Base-by-base conservation (phyloP, 2,888 invertebrate genomes). In the Xanthorhoe designata region DNA sequence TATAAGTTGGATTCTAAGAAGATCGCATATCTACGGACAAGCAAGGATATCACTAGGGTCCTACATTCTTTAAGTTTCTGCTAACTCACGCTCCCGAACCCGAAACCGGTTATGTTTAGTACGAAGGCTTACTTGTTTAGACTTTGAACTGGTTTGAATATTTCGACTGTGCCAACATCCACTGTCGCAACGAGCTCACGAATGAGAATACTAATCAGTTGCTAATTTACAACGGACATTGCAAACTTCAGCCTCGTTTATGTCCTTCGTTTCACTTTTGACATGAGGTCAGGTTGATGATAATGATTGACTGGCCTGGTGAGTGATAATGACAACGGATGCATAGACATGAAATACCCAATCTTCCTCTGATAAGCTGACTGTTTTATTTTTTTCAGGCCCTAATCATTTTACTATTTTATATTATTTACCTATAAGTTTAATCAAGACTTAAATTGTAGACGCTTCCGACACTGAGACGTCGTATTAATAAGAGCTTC, bases 151-250 rank as follows among this genome's bases (percentile, higher is more conserved):
- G 59, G 53, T 64, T 57, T 15, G 45, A n/a, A 32, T 38, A 67
- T 71, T 70, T 73, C 68, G 71, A 69, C 75, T 77, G 74, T 65
- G 69, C 77, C 73, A 78, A 78, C 71, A 78, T 76, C 76, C 76
- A 77, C 69, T 71, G 71, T 72, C 74, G 83, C 76, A 82, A 81
- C 70, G 61, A 74, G 74, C 75, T 77, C 74, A 73, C 70, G 64
- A 72, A 73, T 68, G 38, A 71, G 73, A 68, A 74, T 70, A 70
- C 54, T 68, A 68, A 73, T 49, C 47, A 67, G 71, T 56, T 58
- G 62, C 61, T 52, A 61, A 67, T 69, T 56, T 55, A 61, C 61
- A 55, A 61, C 77, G 77, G 78, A 81, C 71, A 69, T 81, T 82
- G 78, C 84, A 76, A 66, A 19, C 55, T 15, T 35, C 55, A 77